Evolutionary conservation across 2,797 vertebrate genomes (phyloP).

Genomic region (Sebastes nivosus): DNA sequence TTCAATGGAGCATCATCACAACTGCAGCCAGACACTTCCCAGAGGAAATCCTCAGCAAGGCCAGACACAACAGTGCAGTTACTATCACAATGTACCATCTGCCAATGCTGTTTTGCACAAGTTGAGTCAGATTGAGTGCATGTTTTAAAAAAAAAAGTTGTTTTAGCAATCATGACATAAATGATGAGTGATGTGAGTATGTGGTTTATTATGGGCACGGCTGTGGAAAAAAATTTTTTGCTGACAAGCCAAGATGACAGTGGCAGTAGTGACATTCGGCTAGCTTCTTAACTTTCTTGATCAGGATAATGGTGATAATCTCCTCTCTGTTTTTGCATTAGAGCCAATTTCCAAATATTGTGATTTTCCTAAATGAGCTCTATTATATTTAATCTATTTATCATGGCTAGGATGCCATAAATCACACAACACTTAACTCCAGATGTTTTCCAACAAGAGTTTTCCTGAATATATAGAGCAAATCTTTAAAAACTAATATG

Average conservation of each 20-base stretch:
- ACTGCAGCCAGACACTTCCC: constrained; percentile 71
- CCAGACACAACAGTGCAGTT: constrained; percentile 70
- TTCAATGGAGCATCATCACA: constrained; percentile 64
- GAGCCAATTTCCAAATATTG: background rate
- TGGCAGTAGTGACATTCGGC: background rate
- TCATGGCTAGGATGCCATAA: background rate
- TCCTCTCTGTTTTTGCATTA: background rate
- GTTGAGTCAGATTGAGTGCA: constrained; percentile 13
- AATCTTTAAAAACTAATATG: background rate
- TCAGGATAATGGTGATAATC: background rate
- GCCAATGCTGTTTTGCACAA: constrained; percentile 26
- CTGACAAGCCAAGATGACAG: background rate
- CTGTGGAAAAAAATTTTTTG: background rate
- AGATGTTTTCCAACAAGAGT: background rate
- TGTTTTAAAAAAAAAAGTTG: background rate
- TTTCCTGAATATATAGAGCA: background rate
- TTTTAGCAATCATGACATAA: background rate
- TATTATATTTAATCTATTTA: background rate
- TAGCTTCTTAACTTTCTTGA: background rate
- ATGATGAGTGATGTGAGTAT: background rate
- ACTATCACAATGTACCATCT: constrained; percentile 59
- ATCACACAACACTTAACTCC: background rate
- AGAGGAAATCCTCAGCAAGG: constrained; percentile 73
- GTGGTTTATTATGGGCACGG: background rate
- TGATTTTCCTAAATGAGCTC: background rate